These are phyloP conservation scores for Pseudachorutes palmiensis DNA, from an alignment of 1,140 invertebrate species.

Conservation along the genomic window DNA sequence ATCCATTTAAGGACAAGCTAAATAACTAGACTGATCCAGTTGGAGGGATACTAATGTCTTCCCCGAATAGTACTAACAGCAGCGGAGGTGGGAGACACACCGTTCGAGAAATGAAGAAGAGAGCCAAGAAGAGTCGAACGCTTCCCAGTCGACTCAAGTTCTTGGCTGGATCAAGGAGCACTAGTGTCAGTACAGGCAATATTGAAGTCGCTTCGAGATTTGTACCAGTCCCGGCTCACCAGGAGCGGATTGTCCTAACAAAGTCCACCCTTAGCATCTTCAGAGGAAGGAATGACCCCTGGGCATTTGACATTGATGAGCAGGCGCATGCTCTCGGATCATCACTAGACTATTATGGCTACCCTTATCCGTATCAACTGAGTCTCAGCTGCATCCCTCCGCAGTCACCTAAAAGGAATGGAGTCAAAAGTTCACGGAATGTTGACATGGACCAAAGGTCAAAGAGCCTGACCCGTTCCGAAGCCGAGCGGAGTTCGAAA, in stretches of 20 bases:
- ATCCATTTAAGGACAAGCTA: background rate
- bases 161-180: constrained; percentile 3
- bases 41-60: background rate
- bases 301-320: constrained; percentile 3
- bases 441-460: background rate
- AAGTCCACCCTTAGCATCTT: constrained; percentile 7
- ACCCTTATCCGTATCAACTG: background rate
- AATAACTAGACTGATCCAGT: background rate
- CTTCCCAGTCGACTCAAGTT: constrained; percentile 33
- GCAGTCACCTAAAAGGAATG: background rate
- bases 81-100: constrained; percentile 25
- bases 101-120: constrained; percentile 36
- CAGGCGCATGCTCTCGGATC: background rate
- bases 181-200: background rate
- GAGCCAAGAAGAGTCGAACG: constrained; percentile 34
- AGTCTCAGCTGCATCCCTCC: background rate
- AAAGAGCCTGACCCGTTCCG: background rate
- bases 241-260: background rate
- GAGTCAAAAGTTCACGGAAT: background rate
- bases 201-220: background rate
- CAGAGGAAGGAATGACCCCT: background rate
- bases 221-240: background rate
- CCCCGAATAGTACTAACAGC: background rate
- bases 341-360: background rate
- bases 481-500: background rate